Evolutionary conservation across 1,140 invertebrate genomes (phyloP).

Genomic region (Rhysida immarginata): DNA sequence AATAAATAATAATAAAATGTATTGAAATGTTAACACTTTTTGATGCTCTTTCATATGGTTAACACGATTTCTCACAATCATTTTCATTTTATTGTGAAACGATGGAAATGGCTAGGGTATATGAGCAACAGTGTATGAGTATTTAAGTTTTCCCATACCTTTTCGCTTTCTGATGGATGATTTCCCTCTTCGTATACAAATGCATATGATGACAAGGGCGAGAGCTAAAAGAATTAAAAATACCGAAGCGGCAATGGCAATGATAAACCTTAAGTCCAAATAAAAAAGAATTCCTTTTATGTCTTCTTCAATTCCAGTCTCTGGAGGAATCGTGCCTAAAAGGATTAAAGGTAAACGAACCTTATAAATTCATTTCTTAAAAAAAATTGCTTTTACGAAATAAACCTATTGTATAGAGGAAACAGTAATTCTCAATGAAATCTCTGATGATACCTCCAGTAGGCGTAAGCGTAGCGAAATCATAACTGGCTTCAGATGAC

Average conservation of each 20-base stretch:
- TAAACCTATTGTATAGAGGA: too few relatives aligned
- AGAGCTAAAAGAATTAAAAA: constrained; percentile 81
- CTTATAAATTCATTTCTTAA: neutral
- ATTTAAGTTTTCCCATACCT: too few relatives aligned
- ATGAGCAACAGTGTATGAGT: too few relatives aligned
- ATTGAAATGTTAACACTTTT: too few relatives aligned
- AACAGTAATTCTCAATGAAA: too few relatives aligned
- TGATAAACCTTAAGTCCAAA: constrained; percentile 73
- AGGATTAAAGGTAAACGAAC: neutral
- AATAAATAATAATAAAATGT: too few relatives aligned
- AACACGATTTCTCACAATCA: too few relatives aligned
- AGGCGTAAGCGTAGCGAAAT: constrained; percentile 44
- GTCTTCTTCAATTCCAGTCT: neutral
- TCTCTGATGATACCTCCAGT: constrained; percentile 41
- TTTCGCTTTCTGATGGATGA: neutral
- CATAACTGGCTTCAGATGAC: constrained; percentile 64
- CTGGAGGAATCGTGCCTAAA: constrained; percentile 2
- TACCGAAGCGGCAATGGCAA: constrained; percentile 78
- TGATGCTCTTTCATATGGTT: too few relatives aligned
- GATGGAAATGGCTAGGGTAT: too few relatives aligned
- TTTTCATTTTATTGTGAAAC: too few relatives aligned
- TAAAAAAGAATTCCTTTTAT: constrained; percentile 24
- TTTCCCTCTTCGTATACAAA: constrained; percentile 23
- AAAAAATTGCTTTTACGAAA: too few relatives aligned
- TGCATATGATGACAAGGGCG: constrained; percentile 78